Evolutionary conservation across 2,888 invertebrate species (phyloP).

Genomic region (Branchellion lobata): DNA sequence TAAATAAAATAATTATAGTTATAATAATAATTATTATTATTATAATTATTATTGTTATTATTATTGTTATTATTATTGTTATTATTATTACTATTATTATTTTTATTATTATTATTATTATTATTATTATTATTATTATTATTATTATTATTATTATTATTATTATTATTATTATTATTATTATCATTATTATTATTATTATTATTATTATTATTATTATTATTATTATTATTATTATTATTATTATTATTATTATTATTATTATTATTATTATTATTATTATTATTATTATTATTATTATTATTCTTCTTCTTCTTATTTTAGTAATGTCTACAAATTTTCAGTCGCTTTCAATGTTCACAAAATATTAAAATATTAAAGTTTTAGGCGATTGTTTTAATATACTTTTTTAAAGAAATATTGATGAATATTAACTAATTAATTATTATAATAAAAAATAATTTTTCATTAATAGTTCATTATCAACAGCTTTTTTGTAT

Average conservation of each 20-base stretch:
- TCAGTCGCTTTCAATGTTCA: no score
- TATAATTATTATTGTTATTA: no score
- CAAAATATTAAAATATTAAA: no score
- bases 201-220: background rate
- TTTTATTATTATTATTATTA: slow-evolving; percentile 33
- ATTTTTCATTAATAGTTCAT: no score
- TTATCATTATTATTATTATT: slow-evolving; percentile 4
- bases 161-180: slow-evolving; percentile 40
- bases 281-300: background rate
- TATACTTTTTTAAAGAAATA: no score
- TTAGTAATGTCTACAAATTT: no score
- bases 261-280: background rate
- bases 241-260: background rate
- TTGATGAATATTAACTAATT: no score
- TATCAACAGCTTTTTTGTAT: no score
- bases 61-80: no score
- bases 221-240: background rate
- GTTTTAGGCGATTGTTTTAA: no score
- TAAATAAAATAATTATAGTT: background rate
- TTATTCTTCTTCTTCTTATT: no score
- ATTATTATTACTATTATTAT: background rate
- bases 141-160: slow-evolving; percentile 42
- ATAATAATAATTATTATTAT: background rate
- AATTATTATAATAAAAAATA: no score
- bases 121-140: slow-evolving; percentile 26